Conservation (phyloP, 2,888 invertebrate genomes). For the Eurois occulta region DNA sequence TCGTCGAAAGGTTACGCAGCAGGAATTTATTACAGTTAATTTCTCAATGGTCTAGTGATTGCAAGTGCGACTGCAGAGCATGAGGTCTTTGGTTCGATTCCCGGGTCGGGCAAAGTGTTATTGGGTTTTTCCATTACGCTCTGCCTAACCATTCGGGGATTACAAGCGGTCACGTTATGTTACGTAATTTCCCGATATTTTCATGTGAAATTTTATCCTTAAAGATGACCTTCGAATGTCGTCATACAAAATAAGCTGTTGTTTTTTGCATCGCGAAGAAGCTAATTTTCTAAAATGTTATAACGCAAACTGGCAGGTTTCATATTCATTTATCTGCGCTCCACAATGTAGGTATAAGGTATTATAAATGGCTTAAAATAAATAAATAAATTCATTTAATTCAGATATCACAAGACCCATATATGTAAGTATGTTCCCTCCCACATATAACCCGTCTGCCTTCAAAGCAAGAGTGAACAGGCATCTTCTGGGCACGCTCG, state of each 20-base stretch:
- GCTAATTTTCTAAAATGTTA: background rate
- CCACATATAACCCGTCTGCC: too few relatives aligned
- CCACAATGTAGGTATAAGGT: background rate
- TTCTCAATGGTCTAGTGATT: background rate
- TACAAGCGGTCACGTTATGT: background rate
- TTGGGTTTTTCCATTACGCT: background rate
- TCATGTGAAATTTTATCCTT: background rate
- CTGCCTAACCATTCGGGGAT: background rate
- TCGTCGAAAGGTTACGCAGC: background rate
- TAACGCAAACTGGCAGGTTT: background rate
- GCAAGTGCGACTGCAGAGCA: background rate
- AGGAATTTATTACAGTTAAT: background rate
- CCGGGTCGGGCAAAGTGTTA: background rate
- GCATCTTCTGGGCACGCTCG: too few relatives aligned
- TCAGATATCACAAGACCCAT: too few relatives aligned
- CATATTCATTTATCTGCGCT: background rate
- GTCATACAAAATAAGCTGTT: background rate
- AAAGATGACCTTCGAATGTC: background rate
- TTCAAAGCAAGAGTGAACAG: too few relatives aligned
- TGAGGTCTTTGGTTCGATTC: background rate
- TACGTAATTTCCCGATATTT: background rate
- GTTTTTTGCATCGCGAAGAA: background rate
- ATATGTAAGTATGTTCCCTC: too few relatives aligned
- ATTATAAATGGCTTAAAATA: too few relatives aligned
- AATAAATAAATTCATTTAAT: too few relatives aligned